Percentiles rank a stretch among this genome's conserved stretches.
Evolutionary conservation across 2,888 invertebrate genomes (phyloP).

Genomic region (Phania funesta): DNA sequence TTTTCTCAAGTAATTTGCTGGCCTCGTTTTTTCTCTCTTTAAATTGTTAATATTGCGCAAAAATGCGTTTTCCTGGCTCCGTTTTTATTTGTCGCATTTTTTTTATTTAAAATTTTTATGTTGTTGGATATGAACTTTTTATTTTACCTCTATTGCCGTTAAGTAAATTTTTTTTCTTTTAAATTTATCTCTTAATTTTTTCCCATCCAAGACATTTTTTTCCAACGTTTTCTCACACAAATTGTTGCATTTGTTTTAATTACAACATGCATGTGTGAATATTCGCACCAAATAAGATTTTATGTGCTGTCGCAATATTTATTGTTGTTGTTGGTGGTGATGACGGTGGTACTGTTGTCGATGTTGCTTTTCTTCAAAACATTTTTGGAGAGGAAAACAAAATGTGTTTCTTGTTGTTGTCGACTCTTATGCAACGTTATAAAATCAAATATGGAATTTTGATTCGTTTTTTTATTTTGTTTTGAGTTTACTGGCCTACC

Average conservation of each 20-base stretch:
- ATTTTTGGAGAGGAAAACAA: slow-evolving; percentile 42
- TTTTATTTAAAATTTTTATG: slow-evolving; percentile 7
- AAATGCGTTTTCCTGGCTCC: slow-evolving; percentile 34
- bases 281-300: slow-evolving; percentile 62
- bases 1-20: slow-evolving; percentile 7
- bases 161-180: slow-evolving; percentile 28
- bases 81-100: background rate
- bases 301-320: slow-evolving; percentile 4
- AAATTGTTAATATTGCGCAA: slow-evolving; percentile 14
- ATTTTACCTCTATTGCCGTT: slow-evolving; percentile 47
- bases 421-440: background rate
- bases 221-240: slow-evolving; percentile 62
- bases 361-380: slow-evolving; percentile 5
- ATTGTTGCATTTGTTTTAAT: slow-evolving; percentile 64
- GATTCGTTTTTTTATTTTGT: background rate
- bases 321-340: background rate
- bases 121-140: slow-evolving; percentile 13
- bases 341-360: background rate
- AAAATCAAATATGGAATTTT: slow-evolving; percentile 15
- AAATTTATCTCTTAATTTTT: slow-evolving; percentile 8
- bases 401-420: slow-evolving; percentile 3
- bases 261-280: slow-evolving; percentile 63
- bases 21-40: background rate
- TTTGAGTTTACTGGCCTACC: background rate
- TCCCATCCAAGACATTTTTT: background rate